phyloP scores from a whole-genome alignment of 2,797 vertebrate species.

The Cetoscarus ocellatus region DNA sequence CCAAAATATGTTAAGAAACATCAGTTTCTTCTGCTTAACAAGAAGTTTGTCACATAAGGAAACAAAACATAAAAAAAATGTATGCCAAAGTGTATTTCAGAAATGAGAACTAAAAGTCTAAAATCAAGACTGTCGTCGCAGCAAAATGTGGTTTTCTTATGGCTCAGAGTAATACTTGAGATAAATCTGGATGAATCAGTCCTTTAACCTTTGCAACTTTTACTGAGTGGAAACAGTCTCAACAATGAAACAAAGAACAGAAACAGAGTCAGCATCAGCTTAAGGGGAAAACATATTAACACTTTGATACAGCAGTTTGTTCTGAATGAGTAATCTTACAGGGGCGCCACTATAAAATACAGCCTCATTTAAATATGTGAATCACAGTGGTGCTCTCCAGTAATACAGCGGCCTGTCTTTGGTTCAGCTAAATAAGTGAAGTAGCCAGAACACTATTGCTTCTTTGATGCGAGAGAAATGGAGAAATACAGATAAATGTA shows the following conservation, averaged over 20 bases:
- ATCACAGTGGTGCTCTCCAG: background rate
- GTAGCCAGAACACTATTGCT: background rate
- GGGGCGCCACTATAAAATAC: too few species aligned
- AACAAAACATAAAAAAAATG: constrained; percentile 15
- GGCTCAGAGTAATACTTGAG: background rate
- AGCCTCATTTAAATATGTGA: too few species aligned
- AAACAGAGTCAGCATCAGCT: constrained; percentile 13
- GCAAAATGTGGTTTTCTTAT: background rate
- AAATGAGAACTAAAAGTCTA: constrained; percentile 51
- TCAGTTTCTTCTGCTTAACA: background rate
- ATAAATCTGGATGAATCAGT: background rate
- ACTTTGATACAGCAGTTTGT: background rate
- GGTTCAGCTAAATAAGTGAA: background rate
- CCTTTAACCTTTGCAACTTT: background rate
- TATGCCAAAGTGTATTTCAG: constrained; percentile 17
- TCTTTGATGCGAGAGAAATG: background rate
- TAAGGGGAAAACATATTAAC: constrained; percentile 5
- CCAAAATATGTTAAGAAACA: constrained; percentile 25
- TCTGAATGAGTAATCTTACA: too few species aligned
- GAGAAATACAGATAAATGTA: background rate
- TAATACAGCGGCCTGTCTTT: background rate
- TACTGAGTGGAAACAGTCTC: background rate
- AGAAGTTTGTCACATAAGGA: constrained; percentile 11
- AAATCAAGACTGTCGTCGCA: constrained; percentile 8
- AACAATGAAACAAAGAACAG: constrained; percentile 22